These are phyloP conservation scores for Synaphobranchus kaupii DNA, from an alignment of 2,797 vertebrate species.

Conservation along the genomic window DNA sequence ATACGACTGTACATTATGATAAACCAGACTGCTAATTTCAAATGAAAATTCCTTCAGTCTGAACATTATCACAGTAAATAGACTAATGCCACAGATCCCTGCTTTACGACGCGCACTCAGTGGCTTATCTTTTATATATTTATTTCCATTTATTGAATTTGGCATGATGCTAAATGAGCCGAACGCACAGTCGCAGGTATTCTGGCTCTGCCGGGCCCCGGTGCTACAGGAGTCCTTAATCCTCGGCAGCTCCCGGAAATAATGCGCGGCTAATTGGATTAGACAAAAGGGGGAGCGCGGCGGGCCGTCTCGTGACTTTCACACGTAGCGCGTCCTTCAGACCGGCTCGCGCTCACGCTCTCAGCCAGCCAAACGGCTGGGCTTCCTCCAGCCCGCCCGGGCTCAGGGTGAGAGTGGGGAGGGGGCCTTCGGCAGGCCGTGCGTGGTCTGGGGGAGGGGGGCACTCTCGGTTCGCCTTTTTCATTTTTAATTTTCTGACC, in stretches of 20 bases:
- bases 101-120: not conserved
- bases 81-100: constrained; percentile 15
- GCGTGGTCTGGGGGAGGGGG: not conserved
- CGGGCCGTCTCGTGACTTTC: constrained; percentile 15
- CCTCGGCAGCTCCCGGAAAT: constrained; percentile 70
- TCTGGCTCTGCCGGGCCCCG: constrained; percentile 26
- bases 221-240: constrained; percentile 58
- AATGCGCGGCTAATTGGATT: constrained; percentile 75
- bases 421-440: not conserved
- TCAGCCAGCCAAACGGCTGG: not conserved
- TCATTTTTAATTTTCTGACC: constrained; percentile 20
- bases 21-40: constrained; percentile 16
- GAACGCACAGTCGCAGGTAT: constrained; percentile 34
- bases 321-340: constrained; percentile 64
- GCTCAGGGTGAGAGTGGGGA: constrained; percentile 15
- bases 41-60: constrained; percentile 3
- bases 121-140: constrained; percentile 4
- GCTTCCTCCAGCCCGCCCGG: not conserved
- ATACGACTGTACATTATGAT: not conserved
- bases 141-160: constrained; percentile 11
- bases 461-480: not conserved
- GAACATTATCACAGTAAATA: not conserved
- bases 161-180: constrained; percentile 33
- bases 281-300: constrained; percentile 50
- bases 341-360: constrained; percentile 43